Evolutionary conservation across 2,113 vertebrate genomes (phyloP).

Genomic region (Leptocoma aspasia): DNA sequence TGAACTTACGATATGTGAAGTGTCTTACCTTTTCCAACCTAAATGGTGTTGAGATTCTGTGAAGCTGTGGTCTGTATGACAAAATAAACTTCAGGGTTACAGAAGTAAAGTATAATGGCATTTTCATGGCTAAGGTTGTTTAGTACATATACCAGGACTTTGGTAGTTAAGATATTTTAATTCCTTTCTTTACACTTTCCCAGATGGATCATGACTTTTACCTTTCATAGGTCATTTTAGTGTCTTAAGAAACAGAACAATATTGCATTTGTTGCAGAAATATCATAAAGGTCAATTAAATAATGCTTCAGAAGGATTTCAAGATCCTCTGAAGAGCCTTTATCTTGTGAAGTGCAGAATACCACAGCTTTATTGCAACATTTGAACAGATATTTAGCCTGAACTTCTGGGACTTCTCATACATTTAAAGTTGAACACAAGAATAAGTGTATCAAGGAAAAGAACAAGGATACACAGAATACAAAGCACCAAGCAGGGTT

Average conservation of each 20-base stretch:
- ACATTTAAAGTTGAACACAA: neutral
- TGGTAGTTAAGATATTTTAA: neutral
- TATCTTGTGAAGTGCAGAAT: neutral
- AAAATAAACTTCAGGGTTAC: neutral
- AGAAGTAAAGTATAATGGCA: neutral
- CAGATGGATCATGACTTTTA: neutral
- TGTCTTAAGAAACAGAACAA: neutral
- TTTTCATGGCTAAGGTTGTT: neutral
- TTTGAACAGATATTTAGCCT: neutral
- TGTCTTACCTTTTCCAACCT: neutral
- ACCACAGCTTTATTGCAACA: neutral
- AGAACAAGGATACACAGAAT: neutral
- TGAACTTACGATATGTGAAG: neutral
- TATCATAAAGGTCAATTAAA: neutral
- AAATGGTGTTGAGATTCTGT: neutral
- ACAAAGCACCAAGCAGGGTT: neutral
- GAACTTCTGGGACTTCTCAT: neutral
- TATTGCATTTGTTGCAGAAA: neutral
- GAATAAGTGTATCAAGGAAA: neutral
- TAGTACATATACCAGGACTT: neutral
- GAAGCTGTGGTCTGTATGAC: neutral
- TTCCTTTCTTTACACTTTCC: neutral
- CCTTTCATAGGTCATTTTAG: neutral
- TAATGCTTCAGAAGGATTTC: neutral
- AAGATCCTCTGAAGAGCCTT: conserved; percentile 2